Evolutionary conservation across 2,797 vertebrate species (phyloP).

Genomic region (Otolemur crassicaudatus): DNA sequence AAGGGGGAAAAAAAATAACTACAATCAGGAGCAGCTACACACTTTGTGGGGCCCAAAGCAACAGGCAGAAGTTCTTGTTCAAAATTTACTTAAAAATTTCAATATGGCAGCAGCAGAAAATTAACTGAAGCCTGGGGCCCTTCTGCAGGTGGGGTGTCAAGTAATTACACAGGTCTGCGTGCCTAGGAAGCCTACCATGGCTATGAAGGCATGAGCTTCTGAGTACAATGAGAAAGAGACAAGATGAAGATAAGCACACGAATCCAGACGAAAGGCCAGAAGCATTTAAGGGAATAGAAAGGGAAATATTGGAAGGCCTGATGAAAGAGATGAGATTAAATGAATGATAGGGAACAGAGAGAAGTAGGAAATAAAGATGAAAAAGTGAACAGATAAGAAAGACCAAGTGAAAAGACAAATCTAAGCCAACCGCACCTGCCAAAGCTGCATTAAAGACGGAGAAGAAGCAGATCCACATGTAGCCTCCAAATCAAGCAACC

Average conservation of each 20-base stretch:
- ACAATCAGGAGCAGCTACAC: neutral
- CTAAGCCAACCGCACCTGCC: neutral
- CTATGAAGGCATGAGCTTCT: neutral
- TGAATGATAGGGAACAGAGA: neutral
- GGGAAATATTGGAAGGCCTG: neutral
- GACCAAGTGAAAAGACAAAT: neutral
- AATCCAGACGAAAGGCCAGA: neutral
- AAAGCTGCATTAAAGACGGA: neutral
- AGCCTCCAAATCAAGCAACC: neutral
- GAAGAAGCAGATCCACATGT: neutral
- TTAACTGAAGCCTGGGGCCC: neutral
- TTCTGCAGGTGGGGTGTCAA: fast-evolving
- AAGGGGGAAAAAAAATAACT: neutral
- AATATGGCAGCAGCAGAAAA: neutral
- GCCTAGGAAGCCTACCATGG: neutral
- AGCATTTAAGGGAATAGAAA: neutral
- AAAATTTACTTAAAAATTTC: neutral
- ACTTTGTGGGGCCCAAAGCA: no score
- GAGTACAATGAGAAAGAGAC: neutral
- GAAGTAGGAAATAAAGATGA: neutral
- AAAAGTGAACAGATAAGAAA: neutral
- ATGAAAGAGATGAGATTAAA: neutral
- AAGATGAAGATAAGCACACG: neutral
- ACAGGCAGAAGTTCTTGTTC: neutral
- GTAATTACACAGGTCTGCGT: fast-evolving